Evolutionary conservation across 2,888 invertebrate genomes (phyloP).

Genomic region (Villa cingulata): DNA sequence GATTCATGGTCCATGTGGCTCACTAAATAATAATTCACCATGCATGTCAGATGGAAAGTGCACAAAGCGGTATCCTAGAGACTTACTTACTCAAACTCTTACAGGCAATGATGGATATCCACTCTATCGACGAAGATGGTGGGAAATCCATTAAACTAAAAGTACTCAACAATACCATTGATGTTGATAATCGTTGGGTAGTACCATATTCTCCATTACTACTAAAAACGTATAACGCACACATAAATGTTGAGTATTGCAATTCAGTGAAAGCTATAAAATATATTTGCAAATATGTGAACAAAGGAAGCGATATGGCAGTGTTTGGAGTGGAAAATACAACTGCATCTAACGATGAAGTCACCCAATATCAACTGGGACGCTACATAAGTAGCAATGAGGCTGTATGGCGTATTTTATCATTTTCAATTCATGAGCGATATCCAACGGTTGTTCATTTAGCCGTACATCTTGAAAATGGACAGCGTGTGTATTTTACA

Average conservation of each 20-base stretch:
- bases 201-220: slow-evolving; percentile 26
- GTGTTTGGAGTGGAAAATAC: background rate
- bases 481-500: too few relatives aligned
- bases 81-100: background rate
- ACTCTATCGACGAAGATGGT: slow-evolving; percentile 11
- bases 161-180: slow-evolving; percentile 7
- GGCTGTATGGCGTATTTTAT: background rate
- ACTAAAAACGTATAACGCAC: slow-evolving; percentile 22
- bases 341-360: slow-evolving; percentile 5
- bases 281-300: slow-evolving; percentile 15
- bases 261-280: slow-evolving; percentile 29
- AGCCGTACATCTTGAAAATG: too few relatives aligned
- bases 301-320: slow-evolving; percentile 1
- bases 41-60: slow-evolving; percentile 1
- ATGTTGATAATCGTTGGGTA: slow-evolving; percentile 25
- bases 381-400: slow-evolving; percentile 1
- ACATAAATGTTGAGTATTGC: slow-evolving; percentile 29
- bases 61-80: background rate
- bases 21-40: background rate
- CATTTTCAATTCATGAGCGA: too few relatives aligned
- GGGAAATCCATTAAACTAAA: slow-evolving; percentile 7
- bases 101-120: too few relatives aligned
- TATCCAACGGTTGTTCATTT: too few relatives aligned
- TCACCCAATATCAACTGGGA: background rate
- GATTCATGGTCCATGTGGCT: slow-evolving; percentile 26